Evolutionary conservation across 1,140 invertebrate species (phyloP).

Genomic region (Forficula auricularia): DNA sequence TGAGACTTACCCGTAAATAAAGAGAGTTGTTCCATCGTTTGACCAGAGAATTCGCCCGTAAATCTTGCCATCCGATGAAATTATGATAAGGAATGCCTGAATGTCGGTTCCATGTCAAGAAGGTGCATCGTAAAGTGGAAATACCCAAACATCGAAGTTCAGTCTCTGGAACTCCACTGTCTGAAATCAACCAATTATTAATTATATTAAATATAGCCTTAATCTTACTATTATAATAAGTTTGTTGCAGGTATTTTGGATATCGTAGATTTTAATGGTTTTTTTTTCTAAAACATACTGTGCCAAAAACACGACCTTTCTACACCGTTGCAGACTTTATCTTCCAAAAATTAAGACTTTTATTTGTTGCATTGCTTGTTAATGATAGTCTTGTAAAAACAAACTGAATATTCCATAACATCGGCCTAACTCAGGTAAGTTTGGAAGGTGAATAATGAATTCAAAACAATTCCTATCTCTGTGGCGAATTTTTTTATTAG

Average conservation of each 20-base stretch:
- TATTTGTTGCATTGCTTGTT: no score
- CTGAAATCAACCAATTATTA: slow-evolving; percentile 29
- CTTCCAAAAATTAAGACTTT: no score
- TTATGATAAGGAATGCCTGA: slow-evolving; percentile 75
- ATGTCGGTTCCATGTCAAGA: slow-evolving; percentile 71
- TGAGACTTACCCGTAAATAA: slow-evolving; percentile 30
- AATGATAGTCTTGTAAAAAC: no score
- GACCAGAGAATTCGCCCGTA: slow-evolving; percentile 61
- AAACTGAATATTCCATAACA: no score
- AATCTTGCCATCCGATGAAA: slow-evolving; percentile 93
- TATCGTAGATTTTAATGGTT: no score
- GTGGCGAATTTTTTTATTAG: no score
- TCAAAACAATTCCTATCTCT: no score
- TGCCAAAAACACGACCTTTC: no score
- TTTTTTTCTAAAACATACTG: no score
- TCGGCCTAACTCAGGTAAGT: no score
- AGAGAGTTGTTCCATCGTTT: slow-evolving; percentile 72
- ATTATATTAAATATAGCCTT: background rate
- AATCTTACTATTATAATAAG: background rate
- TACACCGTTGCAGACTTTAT: no score
- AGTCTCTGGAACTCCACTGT: slow-evolving; percentile 33
- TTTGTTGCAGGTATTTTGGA: background rate
- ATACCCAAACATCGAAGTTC: slow-evolving; percentile 67
- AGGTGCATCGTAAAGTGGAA: slow-evolving; percentile 70
- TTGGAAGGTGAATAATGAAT: no score